Evolutionary conservation across 2,113 vertebrate genomes (phyloP).

Genomic region (Lota lota): DNA sequence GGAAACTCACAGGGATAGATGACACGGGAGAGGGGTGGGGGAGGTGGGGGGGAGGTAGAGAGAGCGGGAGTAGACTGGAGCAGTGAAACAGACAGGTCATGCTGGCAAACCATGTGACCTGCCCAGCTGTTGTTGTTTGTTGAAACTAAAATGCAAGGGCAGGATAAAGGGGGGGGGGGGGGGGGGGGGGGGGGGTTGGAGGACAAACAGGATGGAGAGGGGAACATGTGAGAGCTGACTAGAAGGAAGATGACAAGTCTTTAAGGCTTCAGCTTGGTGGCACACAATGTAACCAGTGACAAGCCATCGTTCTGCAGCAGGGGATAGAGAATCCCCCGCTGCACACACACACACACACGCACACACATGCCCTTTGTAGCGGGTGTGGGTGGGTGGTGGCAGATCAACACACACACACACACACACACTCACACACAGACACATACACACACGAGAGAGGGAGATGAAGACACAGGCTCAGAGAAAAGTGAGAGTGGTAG

Average conservation of each 20-base stretch:
- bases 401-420: conserved; percentile 2
- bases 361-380: too few species aligned
- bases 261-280: conserved; percentile 26
- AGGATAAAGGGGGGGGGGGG: not conserved
- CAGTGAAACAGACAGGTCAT: conserved; percentile 34
- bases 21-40: conserved; percentile 3
- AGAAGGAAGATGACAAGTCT: not conserved
- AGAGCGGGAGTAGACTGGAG: conserved; percentile 6
- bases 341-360: conserved; percentile 16
- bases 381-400: not conserved
- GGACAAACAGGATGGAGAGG: not conserved
- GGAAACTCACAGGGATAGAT: conserved; percentile 3
- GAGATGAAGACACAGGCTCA: conserved; percentile 8
- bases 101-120: conserved; percentile 58
- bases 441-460: not conserved
- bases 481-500: too few species aligned
- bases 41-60: not conserved
- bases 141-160: conserved; percentile 6
- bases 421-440: too few species aligned
- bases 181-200: conserved; percentile 17
- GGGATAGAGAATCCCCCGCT: conserved; percentile 1
- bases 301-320: conserved; percentile 56
- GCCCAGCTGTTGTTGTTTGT: conserved; percentile 68
- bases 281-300: conserved; percentile 62
- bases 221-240: not conserved